phyloP scores from a whole-genome alignment of 2,797 vertebrate genomes.

The Cetoscarus ocellatus region DNA sequence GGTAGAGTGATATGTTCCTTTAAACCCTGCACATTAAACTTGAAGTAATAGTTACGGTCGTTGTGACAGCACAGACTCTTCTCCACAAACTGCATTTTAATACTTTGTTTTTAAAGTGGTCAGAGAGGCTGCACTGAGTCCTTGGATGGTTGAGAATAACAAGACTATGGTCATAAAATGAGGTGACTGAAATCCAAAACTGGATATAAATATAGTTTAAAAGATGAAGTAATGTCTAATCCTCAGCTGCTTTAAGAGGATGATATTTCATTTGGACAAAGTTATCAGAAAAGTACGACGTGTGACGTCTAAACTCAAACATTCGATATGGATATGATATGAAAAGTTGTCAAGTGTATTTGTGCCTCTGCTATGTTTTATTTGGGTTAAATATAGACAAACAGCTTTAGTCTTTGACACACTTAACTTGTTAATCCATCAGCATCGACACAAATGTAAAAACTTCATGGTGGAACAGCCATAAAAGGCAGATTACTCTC shows the following conservation, averaged over 20 bases:
- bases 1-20: background rate
- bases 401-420: conserved; percentile 36
- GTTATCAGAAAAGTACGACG: conserved; percentile 34
- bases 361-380: conserved; percentile 35
- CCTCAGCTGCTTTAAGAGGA: conserved; percentile 52
- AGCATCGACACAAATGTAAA: conserved; percentile 48
- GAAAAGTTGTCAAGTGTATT: conserved; percentile 15
- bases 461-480: conserved; percentile 63
- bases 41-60: background rate
- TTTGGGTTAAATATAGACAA: conserved; percentile 35
- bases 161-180: conserved; percentile 35
- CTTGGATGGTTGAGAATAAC: conserved; percentile 16
- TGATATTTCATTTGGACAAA: conserved; percentile 36
- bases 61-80: conserved; percentile 10
- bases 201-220: conserved; percentile 46
- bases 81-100: conserved; percentile 1
- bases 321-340: conserved; percentile 12
- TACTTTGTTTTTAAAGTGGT: conserved; percentile 41
- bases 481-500: conserved; percentile 64
- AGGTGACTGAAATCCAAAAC: conserved; percentile 36
- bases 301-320: conserved; percentile 29
- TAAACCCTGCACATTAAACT: conserved; percentile 8
- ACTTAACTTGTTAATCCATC: conserved; percentile 54
- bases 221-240: conserved; percentile 65
- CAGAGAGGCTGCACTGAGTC: conserved; percentile 24